Conservation (phyloP, 1,140 invertebrate genomes). For the Aphelinus certus region DNA sequence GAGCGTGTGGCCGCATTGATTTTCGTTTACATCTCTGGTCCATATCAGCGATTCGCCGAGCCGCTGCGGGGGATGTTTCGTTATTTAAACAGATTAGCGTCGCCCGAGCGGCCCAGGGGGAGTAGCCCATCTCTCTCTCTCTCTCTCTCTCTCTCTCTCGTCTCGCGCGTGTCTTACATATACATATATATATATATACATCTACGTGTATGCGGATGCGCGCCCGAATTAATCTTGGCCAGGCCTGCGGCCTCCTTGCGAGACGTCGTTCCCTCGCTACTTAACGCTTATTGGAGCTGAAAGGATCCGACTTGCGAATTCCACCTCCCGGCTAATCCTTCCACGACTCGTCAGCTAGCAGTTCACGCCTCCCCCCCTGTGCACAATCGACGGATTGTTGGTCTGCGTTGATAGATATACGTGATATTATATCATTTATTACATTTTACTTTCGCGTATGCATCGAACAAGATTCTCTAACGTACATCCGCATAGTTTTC, state of each 20-base stretch:
- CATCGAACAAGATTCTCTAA: too few relatives aligned
- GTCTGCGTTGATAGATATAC: too few relatives aligned
- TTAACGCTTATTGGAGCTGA: not conserved
- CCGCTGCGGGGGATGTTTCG: constrained; percentile 30
- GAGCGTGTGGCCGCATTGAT: constrained; percentile 26
- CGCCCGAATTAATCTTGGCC: constrained; percentile 26
- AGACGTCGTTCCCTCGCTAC: not conserved
- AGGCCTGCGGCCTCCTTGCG: not conserved
- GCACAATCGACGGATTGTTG: too few relatives aligned
- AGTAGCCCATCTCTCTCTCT: too few relatives aligned
- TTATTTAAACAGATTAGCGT: constrained; percentile 38
- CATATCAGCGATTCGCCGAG: not conserved
- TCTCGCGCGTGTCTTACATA: not conserved
- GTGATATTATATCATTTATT: too few relatives aligned
- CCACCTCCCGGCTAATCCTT: not conserved
- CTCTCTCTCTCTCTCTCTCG: too few relatives aligned
- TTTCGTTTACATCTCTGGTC: constrained; percentile 25
- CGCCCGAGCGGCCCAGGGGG: constrained; percentile 11
- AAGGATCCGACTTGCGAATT: not conserved
- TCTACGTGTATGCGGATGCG: not conserved
- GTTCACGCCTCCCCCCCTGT: too few relatives aligned
- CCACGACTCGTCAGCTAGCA: too few relatives aligned
- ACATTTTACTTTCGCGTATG: too few relatives aligned
- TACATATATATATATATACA: not conserved
- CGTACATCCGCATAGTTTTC: too few relatives aligned